phyloP scores from a whole-genome alignment of 2,113 vertebrate genomes.

The Sturnira hondurensis region DNA sequence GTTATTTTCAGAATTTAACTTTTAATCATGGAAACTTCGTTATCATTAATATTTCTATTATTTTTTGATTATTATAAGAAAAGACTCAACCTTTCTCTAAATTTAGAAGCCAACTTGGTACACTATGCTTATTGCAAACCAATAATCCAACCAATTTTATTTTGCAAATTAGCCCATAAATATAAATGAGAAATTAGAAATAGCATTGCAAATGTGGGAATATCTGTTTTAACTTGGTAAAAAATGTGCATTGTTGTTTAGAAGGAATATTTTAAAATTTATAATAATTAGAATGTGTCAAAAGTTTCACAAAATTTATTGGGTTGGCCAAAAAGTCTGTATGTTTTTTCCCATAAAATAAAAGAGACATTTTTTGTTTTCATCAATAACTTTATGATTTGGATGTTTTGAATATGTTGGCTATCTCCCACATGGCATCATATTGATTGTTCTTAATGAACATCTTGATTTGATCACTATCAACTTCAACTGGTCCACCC shows the following conservation, averaged over 20 bases:
- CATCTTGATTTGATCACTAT: too few species aligned
- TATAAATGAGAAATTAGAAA: conserved; percentile 74
- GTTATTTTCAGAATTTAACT: conserved; percentile 61
- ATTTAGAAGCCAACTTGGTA: conserved; percentile 77
- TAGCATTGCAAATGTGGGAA: conserved; percentile 43
- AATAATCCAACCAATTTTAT: conserved; percentile 70
- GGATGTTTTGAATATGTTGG: too few species aligned
- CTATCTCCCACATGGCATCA: too few species aligned
- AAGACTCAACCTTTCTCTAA: conserved; percentile 64
- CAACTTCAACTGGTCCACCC: too few species aligned
- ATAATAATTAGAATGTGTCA: conserved; percentile 39
- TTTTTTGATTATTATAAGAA: conserved; percentile 66
- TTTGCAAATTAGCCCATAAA: conserved; percentile 67
- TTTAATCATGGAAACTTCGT: conserved; percentile 66
- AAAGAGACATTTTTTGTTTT: too few species aligned
- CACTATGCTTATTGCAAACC: conserved; percentile 74
- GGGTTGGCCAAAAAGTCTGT: too few species aligned
- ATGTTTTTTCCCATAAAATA: too few species aligned
- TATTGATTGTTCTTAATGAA: too few species aligned
- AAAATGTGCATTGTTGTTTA: neutral
- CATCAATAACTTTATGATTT: too few species aligned
- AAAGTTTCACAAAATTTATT: conserved; percentile 3
- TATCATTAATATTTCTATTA: conserved; percentile 63
- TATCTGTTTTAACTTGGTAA: conserved; percentile 57
- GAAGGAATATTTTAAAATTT: conserved; percentile 51